phyloP scores from a whole-genome alignment of 2,888 invertebrate genomes.

The Patella depressa region DNA sequence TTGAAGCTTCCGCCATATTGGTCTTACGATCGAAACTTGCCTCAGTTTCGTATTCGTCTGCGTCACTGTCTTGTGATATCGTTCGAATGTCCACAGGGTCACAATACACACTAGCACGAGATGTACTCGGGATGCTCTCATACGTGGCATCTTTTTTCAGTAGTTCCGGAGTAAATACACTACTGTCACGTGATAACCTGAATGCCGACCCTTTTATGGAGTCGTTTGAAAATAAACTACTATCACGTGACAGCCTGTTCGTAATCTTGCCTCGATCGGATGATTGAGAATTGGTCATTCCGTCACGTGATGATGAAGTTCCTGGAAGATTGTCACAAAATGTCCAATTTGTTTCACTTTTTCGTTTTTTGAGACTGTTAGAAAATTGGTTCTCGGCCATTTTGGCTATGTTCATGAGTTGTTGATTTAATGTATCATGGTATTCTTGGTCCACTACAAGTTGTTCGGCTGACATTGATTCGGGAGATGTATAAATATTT shows the following conservation, averaged over 20 bases:
- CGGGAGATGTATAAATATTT: neutral
- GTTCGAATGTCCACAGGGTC: neutral
- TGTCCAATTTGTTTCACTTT: neutral
- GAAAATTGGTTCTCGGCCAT: neutral
- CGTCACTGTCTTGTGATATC: too few relatives aligned
- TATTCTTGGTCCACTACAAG: slow-evolving; percentile 8
- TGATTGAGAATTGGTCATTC: neutral
- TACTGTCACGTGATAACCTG: too few relatives aligned
- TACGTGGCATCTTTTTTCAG: neutral
- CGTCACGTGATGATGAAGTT: neutral
- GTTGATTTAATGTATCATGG: neutral
- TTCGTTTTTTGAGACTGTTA: neutral
- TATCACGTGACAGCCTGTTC: slow-evolving; percentile 2
- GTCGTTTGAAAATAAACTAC: slow-evolving; percentile 1
- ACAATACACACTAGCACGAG: slow-evolving; percentile 1
- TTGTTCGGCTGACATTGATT: slow-evolving; percentile 2
- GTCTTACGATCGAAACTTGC: too few relatives aligned
- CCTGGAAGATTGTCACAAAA: neutral
- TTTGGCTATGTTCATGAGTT: neutral
- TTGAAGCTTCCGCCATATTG: too few relatives aligned
- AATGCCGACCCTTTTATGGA: neutral
- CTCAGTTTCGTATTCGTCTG: too few relatives aligned
- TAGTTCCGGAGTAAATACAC: too few relatives aligned
- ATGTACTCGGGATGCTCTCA: neutral
- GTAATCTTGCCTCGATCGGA: neutral